phyloP scores from a whole-genome alignment of 2,888 invertebrate genomes.

The Trileptium ribeirensis region DNA sequence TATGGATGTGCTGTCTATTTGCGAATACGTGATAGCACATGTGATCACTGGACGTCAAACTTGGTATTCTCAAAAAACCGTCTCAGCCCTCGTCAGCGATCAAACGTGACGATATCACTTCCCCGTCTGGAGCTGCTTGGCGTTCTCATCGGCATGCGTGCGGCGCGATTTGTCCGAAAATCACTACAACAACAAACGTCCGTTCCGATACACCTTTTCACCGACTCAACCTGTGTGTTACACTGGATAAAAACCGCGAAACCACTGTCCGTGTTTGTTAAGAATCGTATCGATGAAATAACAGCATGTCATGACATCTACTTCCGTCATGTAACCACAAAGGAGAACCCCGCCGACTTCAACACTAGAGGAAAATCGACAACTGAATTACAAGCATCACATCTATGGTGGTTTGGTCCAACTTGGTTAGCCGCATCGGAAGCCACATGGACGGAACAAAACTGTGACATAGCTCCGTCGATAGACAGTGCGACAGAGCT shows the following conservation, averaged over 20 bases:
- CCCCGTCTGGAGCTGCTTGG: not conserved
- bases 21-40: not conserved
- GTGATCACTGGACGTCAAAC: not conserved
- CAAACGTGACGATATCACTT: not conserved
- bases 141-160: not conserved
- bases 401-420: too few species aligned
- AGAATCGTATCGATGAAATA: slow-evolving; percentile 39
- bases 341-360: too few species aligned
- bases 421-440: too few species aligned
- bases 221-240: slow-evolving; percentile 33
- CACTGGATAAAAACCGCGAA: slow-evolving; percentile 32
- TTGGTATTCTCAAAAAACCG: not conserved
- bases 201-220: slow-evolving; percentile 22
- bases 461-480: too few species aligned
- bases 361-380: too few species aligned
- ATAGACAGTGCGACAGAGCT: too few species aligned
- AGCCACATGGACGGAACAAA: too few species aligned
- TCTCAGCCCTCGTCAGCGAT: not conserved
- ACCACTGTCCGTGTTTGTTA: slow-evolving; percentile 32
- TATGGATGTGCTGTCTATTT: slow-evolving; percentile 37
- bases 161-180: not conserved
- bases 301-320: too few species aligned
- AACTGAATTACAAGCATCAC: too few species aligned
- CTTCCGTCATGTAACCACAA: too few species aligned
- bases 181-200: not conserved